Base-by-base conservation (phyloP, 2,888 invertebrate genomes). In the Orthosia incerta region DNA sequence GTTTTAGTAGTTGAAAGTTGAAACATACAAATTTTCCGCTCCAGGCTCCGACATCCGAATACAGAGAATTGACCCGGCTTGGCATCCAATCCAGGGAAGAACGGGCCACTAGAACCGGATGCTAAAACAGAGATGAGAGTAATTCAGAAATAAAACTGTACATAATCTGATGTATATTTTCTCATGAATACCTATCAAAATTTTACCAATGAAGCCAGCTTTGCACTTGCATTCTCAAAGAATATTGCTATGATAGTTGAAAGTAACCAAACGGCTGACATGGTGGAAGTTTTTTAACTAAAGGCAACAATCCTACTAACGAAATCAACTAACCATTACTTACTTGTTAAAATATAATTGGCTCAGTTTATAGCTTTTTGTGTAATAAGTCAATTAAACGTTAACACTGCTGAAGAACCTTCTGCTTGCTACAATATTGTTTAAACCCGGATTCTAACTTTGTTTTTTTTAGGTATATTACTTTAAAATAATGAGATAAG, bases 11-110 rank as follows among this genome's bases (percentile, higher is more conserved):
- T 16, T 16, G 55, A 71, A 55, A 31, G 31, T 16, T 16, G 55
- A 71, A 55, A 80, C 94, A 90, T 89, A 96, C 96, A 80, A 96
- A 96, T 91, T 96, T 96, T 67, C 96, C 96, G 79, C 96, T 96
- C 96, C 96, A 96, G 18, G 96, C 96, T 55, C 96, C 96, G 13
- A 96, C 95, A 87, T 96, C 96, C 0, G 96, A 96, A 82, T 96
- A 96, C 2, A 96, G 88, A 1, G 96, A 96, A 83, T 96, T 96
- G 0, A 96, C 89, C 87, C 96, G 91, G 82, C 96, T 96, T 46
- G 96, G 96, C 95, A 96, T 95, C 96, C 96, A 96, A 86, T 96
- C 96, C 67, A 95, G 83, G 0, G 96, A 93, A 2, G 96, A 95
- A 7, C 96, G 93, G 13, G 96, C 95, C 11, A 96, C 93, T 80